Conservation (phyloP, 2,888 invertebrate genomes). For the Herminia tarsipennalis region DNA sequence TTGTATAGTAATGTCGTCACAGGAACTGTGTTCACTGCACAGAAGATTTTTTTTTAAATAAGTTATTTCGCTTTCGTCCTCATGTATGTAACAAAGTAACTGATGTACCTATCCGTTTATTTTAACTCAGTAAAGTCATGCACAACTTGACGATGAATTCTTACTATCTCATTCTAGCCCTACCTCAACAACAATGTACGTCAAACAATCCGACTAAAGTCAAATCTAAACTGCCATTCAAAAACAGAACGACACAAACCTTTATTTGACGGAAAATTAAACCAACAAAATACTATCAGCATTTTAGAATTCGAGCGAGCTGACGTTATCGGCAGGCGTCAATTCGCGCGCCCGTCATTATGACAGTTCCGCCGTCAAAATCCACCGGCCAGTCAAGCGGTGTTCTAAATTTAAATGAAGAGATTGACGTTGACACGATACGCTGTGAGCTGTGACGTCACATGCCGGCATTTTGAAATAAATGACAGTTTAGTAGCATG, state of each 20-base stretch:
- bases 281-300: constrained; percentile 43
- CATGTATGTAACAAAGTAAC: too few relatives aligned
- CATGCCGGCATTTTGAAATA: constrained; percentile 10
- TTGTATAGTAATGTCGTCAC: not conserved
- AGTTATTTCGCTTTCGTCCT: too few relatives aligned
- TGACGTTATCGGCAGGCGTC: constrained; percentile 65
- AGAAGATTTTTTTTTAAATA: too few relatives aligned
- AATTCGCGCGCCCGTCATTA: constrained; percentile 55
- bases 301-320: constrained; percentile 52
- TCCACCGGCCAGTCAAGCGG: constrained; percentile 68
- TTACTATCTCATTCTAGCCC: too few relatives aligned
- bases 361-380: constrained; percentile 65
- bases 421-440: constrained; percentile 77
- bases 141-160: too few relatives aligned
- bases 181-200: too few relatives aligned
- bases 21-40: too few relatives aligned
- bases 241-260: constrained; percentile 16
- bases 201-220: too few relatives aligned
- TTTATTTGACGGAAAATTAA: constrained; percentile 29
- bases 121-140: too few relatives aligned
- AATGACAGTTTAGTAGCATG: constrained; percentile 5
- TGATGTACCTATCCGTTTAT: too few relatives aligned
- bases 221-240: not conserved
- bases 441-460: constrained; percentile 42
- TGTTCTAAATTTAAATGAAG: constrained; percentile 69